Evolutionary conservation across 2,888 invertebrate genomes (phyloP).

Genomic region (Elysia crispata): DNA sequence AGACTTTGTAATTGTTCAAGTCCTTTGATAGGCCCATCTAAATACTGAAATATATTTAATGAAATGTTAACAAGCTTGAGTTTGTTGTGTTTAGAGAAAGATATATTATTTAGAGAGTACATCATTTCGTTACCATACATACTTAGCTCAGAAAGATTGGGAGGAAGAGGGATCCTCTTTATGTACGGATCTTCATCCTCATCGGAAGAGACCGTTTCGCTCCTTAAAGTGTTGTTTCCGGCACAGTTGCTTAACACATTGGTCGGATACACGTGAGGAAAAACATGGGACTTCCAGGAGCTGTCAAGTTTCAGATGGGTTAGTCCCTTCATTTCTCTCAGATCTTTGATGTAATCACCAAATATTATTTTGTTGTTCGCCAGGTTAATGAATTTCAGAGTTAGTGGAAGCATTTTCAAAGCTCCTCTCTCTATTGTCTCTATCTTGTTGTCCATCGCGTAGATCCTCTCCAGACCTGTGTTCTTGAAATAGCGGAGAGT

Average conservation of each 20-base stretch:
- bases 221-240: too few species aligned
- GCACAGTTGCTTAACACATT: background rate
- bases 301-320: slow-evolving; percentile 38
- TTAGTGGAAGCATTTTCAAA: slow-evolving; percentile 38
- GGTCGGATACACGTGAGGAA: slow-evolving; percentile 7
- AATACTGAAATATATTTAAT: slow-evolving; percentile 29
- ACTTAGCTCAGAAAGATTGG: slow-evolving; percentile 22
- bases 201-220: too few species aligned
- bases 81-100: slow-evolving; percentile 29
- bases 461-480: slow-evolving; percentile 44
- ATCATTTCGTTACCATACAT: slow-evolving; percentile 36
- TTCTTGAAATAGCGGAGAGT: slow-evolving; percentile 24
- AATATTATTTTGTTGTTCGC: slow-evolving; percentile 45
- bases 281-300: background rate
- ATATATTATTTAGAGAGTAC: slow-evolving; percentile 36
- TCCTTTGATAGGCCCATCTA: slow-evolving; percentile 40
- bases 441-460: slow-evolving; percentile 46
- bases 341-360: slow-evolving; percentile 45
- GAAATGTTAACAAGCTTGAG: slow-evolving; percentile 33
- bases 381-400: slow-evolving; percentile 27
- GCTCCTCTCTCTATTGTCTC: slow-evolving; percentile 48
- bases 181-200: too few species aligned
- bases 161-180: slow-evolving; percentile 35
- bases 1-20: slow-evolving; percentile 35
- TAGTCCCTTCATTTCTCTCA: slow-evolving; percentile 31